A percentile compares a stretch with the other conserved stretches of the same genome.
phyloP scores from a whole-genome alignment of 64 coral and sea anemone species.

The Cladopsammia gracilis region DNA sequence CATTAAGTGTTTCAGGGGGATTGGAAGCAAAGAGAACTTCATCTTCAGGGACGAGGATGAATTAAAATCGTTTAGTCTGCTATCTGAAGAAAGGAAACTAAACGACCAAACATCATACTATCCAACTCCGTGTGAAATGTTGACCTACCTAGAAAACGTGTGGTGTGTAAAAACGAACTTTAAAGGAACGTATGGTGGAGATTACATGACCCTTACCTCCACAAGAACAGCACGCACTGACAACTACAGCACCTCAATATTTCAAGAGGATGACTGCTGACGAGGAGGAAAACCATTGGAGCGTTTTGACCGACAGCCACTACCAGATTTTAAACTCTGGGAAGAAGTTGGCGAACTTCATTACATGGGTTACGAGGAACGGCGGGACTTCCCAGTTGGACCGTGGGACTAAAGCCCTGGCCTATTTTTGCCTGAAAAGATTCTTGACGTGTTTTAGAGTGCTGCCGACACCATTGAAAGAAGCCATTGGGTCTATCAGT shows the following conservation, averaged over 20 bases:
- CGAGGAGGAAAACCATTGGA: neutral
- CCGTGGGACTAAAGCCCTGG: conserved; percentile 60
- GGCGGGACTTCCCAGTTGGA: conserved; percentile 37
- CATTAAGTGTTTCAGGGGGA: conserved; percentile 27
- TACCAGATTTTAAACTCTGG: conserved; percentile 58
- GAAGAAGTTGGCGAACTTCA: conserved; percentile 31
- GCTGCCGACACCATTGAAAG: conserved; percentile 22
- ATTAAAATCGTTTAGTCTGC: conserved; percentile 9
- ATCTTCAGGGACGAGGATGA: conserved; percentile 34
- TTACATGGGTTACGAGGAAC: conserved; percentile 33
- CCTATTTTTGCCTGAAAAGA: conserved; percentile 68
- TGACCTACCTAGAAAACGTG: conserved; percentile 39
- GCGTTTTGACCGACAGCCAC: conserved; percentile 57
- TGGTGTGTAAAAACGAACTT: conserved; percentile 19
- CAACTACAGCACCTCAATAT: conserved; percentile 38
- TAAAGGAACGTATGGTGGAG: conserved; percentile 24
- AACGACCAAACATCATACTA: conserved; percentile 1
- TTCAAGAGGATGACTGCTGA: conserved; percentile 13
- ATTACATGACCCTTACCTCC: conserved; percentile 15
- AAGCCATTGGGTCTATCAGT: conserved; percentile 20
- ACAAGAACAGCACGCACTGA: neutral
- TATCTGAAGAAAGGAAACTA: conserved; percentile 6
- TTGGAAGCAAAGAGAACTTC: conserved; percentile 11
- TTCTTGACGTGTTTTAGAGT: conserved; percentile 76
- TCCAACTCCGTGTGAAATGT: neutral